A percentile compares a stretch with the other conserved stretches of the same genome.
Evolutionary conservation across 2,113 vertebrate species (phyloP).

Genomic region (Ahaetulla prasina): DNA sequence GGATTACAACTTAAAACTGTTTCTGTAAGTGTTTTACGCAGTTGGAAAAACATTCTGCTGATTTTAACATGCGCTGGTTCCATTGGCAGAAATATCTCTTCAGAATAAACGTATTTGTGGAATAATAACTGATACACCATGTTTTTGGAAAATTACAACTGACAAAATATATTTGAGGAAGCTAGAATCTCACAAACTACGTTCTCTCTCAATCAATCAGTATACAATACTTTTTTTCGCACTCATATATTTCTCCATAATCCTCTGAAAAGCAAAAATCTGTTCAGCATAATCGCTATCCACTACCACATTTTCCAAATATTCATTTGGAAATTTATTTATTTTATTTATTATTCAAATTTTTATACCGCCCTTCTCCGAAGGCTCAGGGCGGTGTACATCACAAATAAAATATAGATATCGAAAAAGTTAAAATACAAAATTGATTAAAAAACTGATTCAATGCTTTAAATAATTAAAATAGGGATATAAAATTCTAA

Average conservation of each 20-base stretch:
- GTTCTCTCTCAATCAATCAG: not conserved
- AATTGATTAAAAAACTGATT: no score
- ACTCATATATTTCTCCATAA: not conserved
- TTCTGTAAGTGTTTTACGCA: not conserved
- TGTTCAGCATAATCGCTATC: not conserved
- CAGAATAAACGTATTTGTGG: not conserved
- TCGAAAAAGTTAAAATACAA: no score
- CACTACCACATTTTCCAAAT: not conserved
- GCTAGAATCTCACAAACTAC: not conserved
- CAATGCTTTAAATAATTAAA: no score
- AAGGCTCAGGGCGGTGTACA: no score
- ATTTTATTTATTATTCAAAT: no score
- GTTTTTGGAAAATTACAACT: not conserved
- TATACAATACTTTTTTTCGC: not conserved
- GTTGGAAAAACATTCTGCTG: not conserved
- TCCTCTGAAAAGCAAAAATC: not conserved
- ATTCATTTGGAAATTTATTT: not conserved
- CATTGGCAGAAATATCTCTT: not conserved
- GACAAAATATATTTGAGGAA: not conserved
- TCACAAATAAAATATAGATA: no score
- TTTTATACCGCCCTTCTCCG: no score
- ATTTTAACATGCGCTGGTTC: not conserved
- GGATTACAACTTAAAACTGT: not conserved
- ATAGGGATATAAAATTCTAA: no score
- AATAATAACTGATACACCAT: not conserved